Evolutionary conservation across 2,797 vertebrate genomes (phyloP).

Genomic region (Rhinella marina): DNA sequence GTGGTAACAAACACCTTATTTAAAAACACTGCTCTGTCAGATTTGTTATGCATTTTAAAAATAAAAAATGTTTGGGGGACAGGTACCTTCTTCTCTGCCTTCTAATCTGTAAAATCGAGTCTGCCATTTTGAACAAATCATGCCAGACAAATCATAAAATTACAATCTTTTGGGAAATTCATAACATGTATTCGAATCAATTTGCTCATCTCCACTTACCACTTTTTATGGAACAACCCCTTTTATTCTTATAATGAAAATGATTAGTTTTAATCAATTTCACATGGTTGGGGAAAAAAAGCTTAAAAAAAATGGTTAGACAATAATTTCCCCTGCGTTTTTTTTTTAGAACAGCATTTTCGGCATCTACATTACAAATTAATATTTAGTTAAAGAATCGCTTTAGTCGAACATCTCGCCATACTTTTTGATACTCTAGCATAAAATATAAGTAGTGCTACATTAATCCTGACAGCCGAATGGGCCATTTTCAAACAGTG

Average conservation of each 20-base stretch:
- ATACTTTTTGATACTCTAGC: background rate
- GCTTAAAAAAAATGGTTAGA: background rate
- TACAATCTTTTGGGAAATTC: too few relatives aligned
- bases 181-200: too few relatives aligned
- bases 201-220: too few relatives aligned
- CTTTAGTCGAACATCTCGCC: slow-evolving; percentile 1
- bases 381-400: slow-evolving; percentile 13
- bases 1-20: too few relatives aligned
- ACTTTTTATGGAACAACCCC: background rate
- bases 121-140: too few relatives aligned
- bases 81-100: too few relatives aligned
- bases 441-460: slow-evolving; percentile 18
- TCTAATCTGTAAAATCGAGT: too few relatives aligned
- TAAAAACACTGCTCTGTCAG: too few relatives aligned
- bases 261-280: background rate
- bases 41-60: too few relatives aligned
- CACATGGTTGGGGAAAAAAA: background rate
- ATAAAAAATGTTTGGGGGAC: too few relatives aligned
- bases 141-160: too few relatives aligned
- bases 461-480: slow-evolving; percentile 21
- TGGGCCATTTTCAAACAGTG: slow-evolving; percentile 33
- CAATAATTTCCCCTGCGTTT: background rate
- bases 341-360: background rate
- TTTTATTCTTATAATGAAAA: background rate
- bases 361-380: slow-evolving; percentile 9